Percentiles rank a stretch among this genome's conserved stretches.
phyloP scores from a whole-genome alignment of 2,797 vertebrate species.

The Rhyacichthys aspro region DNA sequence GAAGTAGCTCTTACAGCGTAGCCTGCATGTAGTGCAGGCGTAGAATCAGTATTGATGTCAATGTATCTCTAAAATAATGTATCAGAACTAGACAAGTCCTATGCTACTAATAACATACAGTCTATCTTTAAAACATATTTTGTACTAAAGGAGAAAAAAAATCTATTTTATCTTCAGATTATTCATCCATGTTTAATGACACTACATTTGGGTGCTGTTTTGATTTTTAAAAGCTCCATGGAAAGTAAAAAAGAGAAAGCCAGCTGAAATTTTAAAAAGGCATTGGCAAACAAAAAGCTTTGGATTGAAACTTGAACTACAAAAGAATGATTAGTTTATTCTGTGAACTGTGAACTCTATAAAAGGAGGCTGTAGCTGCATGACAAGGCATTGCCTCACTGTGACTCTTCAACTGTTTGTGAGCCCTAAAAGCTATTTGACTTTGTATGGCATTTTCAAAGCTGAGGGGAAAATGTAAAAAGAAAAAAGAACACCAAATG shows the following conservation, averaged over 20 bases:
- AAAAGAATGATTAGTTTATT: slow-evolving; percentile 63
- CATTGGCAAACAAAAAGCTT: slow-evolving; percentile 81
- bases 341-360: slow-evolving; percentile 36
- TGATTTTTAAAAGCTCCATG: slow-evolving; percentile 43
- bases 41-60: slow-evolving; percentile 75
- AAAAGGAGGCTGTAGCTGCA: slow-evolving; percentile 45
- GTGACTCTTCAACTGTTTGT: slow-evolving; percentile 43
- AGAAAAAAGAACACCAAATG: slow-evolving; percentile 58
- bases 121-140: slow-evolving; percentile 69
- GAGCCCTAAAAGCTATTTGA: slow-evolving; percentile 37
- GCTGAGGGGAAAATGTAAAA: slow-evolving; percentile 11
- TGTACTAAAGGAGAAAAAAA: slow-evolving; percentile 75
- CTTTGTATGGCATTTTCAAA: slow-evolving; percentile 24
- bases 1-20: slow-evolving; percentile 70
- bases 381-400: slow-evolving; percentile 27
- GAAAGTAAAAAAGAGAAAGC: slow-evolving; percentile 48
- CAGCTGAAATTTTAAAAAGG: slow-evolving; percentile 75
- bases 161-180: slow-evolving; percentile 64
- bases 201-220: slow-evolving; percentile 48
- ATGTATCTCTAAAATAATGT: slow-evolving; percentile 71
- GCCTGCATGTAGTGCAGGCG: slow-evolving; percentile 70
- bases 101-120: slow-evolving; percentile 72
- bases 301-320: slow-evolving; percentile 82
- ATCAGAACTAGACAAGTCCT: slow-evolving; percentile 70
- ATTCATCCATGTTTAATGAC: slow-evolving; percentile 65